Conservation (phyloP, 1,140 invertebrate species). For the Drosophila tsacasi region DNA sequence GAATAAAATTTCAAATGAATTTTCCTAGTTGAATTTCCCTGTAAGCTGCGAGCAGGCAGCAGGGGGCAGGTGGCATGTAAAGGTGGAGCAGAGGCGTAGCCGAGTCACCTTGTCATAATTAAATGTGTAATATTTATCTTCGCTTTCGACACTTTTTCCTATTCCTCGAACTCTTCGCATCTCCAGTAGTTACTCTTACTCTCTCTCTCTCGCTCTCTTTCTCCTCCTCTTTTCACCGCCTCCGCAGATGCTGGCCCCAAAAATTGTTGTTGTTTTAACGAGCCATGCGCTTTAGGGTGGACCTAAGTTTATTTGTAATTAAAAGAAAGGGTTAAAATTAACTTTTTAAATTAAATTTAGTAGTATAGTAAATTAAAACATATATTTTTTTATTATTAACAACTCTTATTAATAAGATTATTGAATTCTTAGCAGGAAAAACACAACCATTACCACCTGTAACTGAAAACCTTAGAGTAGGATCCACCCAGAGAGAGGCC, state of each 20-base stretch:
- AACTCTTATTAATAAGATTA: no score
- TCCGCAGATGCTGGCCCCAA: conserved; percentile 16
- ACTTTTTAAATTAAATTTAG: neutral
- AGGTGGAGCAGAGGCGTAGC: conserved; percentile 23
- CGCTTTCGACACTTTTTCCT: conserved; percentile 68
- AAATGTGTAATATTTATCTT: conserved; percentile 78
- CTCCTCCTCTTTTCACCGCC: neutral
- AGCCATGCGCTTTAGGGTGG: conserved; percentile 32
- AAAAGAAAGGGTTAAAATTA: neutral
- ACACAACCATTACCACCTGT: neutral
- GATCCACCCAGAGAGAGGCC: neutral
- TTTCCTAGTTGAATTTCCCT: conserved; percentile 44
- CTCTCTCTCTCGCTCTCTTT: neutral
- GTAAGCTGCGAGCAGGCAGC: conserved; percentile 1
- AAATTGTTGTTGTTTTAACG: conserved; percentile 48
- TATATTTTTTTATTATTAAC: neutral
- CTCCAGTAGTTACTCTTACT: conserved; percentile 7
- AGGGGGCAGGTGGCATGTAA: conserved; percentile 3
- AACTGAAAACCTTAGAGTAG: neutral
- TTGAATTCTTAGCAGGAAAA: no score
- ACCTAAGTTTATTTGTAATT: neutral
- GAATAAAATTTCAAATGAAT: conserved; percentile 38
- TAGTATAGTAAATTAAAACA: neutral
- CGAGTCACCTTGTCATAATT: conserved; percentile 70
- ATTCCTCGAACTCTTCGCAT: conserved; percentile 26